Base-by-base conservation (phyloP, 2,888 invertebrate species). In the Epirrhoe alternata region DNA sequence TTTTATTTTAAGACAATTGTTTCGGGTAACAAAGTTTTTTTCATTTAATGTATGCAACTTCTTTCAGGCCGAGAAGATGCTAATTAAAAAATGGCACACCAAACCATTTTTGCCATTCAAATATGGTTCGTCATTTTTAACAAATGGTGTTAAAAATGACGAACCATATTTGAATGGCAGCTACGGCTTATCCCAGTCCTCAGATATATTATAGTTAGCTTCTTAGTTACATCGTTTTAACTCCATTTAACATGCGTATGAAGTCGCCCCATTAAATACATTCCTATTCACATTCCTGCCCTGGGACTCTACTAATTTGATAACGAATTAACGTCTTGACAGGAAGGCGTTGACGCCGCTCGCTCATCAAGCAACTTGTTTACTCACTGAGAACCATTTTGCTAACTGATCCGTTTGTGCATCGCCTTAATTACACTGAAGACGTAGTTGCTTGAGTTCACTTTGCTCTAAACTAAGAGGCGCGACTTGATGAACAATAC, bases 281-380 rank as follows among this genome's bases (percentile, higher is more conserved):
- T 47, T 47, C 35, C 49, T 65, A 6, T 14, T 14, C 35, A 45
- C 57, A 61, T 6, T 31, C 33, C 63, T 68, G 61, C 3, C 4
- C 14, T 5, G 12, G 49, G 75, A 82, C 80, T 81, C 78, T 71
- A 78, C 83, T 90, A 90, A 90, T 90, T 89, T 88, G 86, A 88
- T 91, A 86, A 90, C 86, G 86, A 91, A 90, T 90, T 90, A 90
- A 87, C 88, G 81, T 87, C 87, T 89, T 86, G 85, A 81, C 81
- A 81, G 82, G 75, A 77, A 80, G 79, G 58, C 76, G 76, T 42
- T 10, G 38, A 12, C 38, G 38, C 77, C 78, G 73, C 65, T 73
- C 84, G 86, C 86, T 83, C 78, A 85, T 86, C 84, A 85, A 72
- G 75, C 75, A 75, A 77, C 76, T 63, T 80, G 84, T 82, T 42